Base-by-base conservation (phyloP, 2,888 invertebrate species). In the Octodonta nipae region DNA sequence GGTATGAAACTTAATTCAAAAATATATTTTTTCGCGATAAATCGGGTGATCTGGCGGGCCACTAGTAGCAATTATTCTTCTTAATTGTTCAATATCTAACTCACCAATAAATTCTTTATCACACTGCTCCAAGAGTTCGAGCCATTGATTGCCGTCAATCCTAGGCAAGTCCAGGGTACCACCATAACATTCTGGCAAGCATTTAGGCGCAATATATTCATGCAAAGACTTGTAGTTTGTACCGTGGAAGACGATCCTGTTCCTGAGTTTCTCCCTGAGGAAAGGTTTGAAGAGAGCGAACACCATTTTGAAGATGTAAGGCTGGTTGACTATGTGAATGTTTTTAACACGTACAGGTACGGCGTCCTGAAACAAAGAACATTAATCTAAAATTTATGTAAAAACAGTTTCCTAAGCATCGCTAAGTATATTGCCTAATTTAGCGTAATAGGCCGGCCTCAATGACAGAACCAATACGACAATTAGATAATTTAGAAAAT, bases 231-330 rank as follows among this genome's bases (percentile, higher is more conserved):
- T 76, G 26, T 76, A 70, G 54, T 86, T 81, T 4, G 68, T 75
- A 24, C 84, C 83, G 56, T 86, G 80, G 66, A 86, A 86, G 34
- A 78, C 69, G 43, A 86, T 82, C 49, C 91, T 72, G 27, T 68
- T 75, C 37, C 80, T 76, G 20, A 89, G 65, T 60, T 92, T 91
- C 51, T 88, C 85, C 39, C 78, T 74, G 32, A 92, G 66, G 66
- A 92, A 87, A 2, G 88, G 91, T 58, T 87, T 87, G 65, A 91
- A 83, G 14, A 92, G 65, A 15, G 81, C 75, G 61, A 88, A 89
- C 17, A 91, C 80, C 65, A 87, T 75, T 56, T 88, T 87, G 65
- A 92, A 91, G 42, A 89, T 71, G 55, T 78, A 79, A 0, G 91
- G 88, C 59, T 91, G 89, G 61, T 91, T 88, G 25, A 91, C 68